These are phyloP conservation scores for Electrophaes corylata DNA, from an alignment of 2,888 invertebrate species.

Conservation along the genomic window DNA sequence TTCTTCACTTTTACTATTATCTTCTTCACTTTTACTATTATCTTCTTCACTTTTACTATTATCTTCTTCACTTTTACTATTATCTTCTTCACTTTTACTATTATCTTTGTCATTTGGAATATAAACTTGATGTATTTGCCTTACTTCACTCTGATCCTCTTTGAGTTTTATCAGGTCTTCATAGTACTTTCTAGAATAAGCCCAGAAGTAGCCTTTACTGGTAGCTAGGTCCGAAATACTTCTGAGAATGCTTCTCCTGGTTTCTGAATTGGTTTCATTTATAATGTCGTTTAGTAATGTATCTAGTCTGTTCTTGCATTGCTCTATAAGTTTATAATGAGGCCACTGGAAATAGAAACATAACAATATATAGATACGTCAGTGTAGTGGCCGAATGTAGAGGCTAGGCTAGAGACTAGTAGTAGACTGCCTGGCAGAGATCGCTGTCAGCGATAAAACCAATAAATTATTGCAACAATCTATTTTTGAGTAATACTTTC, in stretches of 20 bases:
- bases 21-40: constrained; percentile 1
- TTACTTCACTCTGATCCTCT: not conserved
- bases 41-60: not conserved
- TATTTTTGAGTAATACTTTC: no score
- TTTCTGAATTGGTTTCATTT: constrained; percentile 23
- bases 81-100: not conserved
- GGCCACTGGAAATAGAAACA: constrained; percentile 53
- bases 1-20: not conserved
- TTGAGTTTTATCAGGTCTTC: constrained; percentile 18
- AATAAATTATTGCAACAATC: no score
- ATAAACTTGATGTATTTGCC: no score
- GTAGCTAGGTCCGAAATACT: constrained; percentile 37
- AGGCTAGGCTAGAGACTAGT: no score
- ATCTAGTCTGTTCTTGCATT: constrained; percentile 45
- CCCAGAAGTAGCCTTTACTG: constrained; percentile 57
- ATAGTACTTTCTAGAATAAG: constrained; percentile 45
- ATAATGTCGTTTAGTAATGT: constrained; percentile 45
- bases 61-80: not conserved
- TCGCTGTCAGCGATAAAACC: no score
- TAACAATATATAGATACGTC: not conserved
- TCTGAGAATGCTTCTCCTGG: constrained; percentile 22
- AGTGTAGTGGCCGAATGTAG: no score
- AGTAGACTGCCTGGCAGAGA: no score
- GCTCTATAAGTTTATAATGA: constrained; percentile 51
- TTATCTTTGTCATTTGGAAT: not conserved